phyloP scores from a whole-genome alignment of 2,888 invertebrate genomes.

The Rhorus exstirpatorius region DNA sequence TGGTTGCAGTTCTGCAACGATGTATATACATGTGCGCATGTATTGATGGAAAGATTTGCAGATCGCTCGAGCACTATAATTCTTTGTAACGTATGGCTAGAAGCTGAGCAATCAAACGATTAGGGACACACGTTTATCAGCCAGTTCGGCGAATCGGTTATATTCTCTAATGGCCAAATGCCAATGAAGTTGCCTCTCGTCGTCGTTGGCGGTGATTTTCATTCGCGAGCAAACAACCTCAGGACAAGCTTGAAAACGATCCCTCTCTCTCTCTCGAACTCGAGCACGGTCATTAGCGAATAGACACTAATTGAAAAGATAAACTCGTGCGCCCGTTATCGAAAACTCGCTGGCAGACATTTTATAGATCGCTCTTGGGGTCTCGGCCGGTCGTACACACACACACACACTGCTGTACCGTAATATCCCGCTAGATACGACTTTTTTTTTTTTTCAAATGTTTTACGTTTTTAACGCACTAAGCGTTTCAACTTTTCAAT shows the following conservation, averaged over 20 bases:
- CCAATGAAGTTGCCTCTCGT: slow-evolving; percentile 55
- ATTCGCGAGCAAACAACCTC: slow-evolving; percentile 38
- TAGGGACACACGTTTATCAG: slow-evolving; percentile 67
- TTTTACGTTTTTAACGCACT: too few species aligned
- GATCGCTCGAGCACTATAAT: slow-evolving; percentile 39
- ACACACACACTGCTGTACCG: neutral
- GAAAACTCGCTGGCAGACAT: slow-evolving; percentile 57
- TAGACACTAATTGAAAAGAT: slow-evolving; percentile 78
- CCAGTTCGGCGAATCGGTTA: slow-evolving; percentile 68
- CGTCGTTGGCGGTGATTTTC: slow-evolving; percentile 47
- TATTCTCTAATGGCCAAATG: slow-evolving; percentile 71
- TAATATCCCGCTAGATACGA: too few species aligned
- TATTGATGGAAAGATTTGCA: slow-evolving; percentile 45
- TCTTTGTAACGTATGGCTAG: slow-evolving; percentile 32
- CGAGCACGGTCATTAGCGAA: slow-evolving; percentile 74
- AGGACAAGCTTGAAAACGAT: slow-evolving; percentile 5
- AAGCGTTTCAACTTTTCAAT: too few species aligned
- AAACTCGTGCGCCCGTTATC: slow-evolving; percentile 74
- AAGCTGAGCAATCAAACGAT: slow-evolving; percentile 46
- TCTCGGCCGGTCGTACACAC: slow-evolving; percentile 14
- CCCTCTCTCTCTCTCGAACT: neutral
- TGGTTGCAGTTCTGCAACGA: slow-evolving; percentile 34
- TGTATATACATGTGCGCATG: neutral
- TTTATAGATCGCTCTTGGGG: slow-evolving; percentile 54
- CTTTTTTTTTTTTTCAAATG: too few species aligned